These are phyloP conservation scores for Doris montereyensis DNA, from an alignment of 2,888 invertebrate species.

Conservation along the genomic window DNA sequence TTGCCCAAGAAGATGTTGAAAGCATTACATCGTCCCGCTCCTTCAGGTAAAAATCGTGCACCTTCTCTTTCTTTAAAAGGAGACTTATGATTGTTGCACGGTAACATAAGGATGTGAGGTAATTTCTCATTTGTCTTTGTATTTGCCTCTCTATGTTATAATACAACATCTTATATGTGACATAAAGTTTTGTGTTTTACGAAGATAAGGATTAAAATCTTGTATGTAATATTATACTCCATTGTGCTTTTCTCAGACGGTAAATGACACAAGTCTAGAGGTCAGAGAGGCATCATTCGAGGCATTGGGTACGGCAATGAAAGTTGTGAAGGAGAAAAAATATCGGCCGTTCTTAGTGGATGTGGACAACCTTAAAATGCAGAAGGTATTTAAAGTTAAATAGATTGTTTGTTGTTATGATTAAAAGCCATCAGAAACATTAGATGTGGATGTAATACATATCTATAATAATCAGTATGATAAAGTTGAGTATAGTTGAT, in stretches of 20 bases:
- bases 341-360: conserved; percentile 89
- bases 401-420: too few relatives aligned
- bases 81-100: neutral
- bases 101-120: too few relatives aligned
- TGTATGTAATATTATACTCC: neutral
- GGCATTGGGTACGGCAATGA: conserved; percentile 93
- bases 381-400: too few relatives aligned
- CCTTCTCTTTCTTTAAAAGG: neutral
- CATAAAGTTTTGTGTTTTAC: neutral
- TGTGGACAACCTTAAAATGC: conserved; percentile 90
- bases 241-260: conserved; percentile 62
- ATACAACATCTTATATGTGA: neutral
- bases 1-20: conserved; percentile 93
- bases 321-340: conserved; percentile 92
- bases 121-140: too few relatives aligned
- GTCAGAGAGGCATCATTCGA: conserved; percentile 94
- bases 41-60: conserved; percentile 76
- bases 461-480: too few relatives aligned
- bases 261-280: conserved; percentile 81
- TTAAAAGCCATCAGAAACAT: too few relatives aligned
- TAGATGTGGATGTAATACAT: too few relatives aligned
- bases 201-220: neutral
- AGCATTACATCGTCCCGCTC: conserved; percentile 82
- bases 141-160: neutral
- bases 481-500: too few relatives aligned